Evolutionary conservation across 1,140 invertebrate genomes (phyloP), one percentile per base, ranked within the genome.

Genomic region (Diuraphis noxia): DNA sequence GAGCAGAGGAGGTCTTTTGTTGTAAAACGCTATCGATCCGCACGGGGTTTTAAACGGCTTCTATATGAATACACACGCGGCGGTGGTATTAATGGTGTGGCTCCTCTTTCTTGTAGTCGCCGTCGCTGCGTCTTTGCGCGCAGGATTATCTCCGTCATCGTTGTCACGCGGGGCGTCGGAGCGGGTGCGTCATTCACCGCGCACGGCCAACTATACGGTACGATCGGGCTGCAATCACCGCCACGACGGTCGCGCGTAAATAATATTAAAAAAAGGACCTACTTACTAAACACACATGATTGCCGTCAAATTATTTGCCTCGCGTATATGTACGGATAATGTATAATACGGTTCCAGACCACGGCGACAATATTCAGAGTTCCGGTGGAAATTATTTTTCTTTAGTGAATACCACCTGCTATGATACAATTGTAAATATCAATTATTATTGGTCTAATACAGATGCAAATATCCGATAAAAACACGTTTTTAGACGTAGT

Each of bases 1-100:
- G 38, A 43, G 49, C 23, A 23, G 72, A 25, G 56, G 30, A 81
- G 89, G 89, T 79, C 89, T 91, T 91, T 91, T 91, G 89, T 91
- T 91, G 89, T 91, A 82, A 91, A 91, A 91, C 77, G 89, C 43
- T 91, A 91, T 91, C 89, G 89, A 91, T 91, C 89, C 77, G 43
- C 89, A 82, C 77, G 89, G 77, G 72, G 43, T 82, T 81, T 91
- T 91, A 91, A 91, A 91, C 89, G 89, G 72, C 88, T 90, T 77
- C 63, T 86, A 49, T 86, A 86, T 86, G 88, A 90, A 77, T 90
- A 82, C 72, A 81, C 77, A 82, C 63, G 23, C 88, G 40, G 46
- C 87, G 87, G 34, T 19, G 56, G 46, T 79, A 90, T 90, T 90
- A 90, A 90, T 90, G 41, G 63, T 89, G 88, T 77, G 56, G 52